A percentile compares a stretch with the other conserved stretches of the same genome.
phyloP scores from a whole-genome alignment of 1,140 invertebrate species.

The Teleogryllus occipitalis region DNA sequence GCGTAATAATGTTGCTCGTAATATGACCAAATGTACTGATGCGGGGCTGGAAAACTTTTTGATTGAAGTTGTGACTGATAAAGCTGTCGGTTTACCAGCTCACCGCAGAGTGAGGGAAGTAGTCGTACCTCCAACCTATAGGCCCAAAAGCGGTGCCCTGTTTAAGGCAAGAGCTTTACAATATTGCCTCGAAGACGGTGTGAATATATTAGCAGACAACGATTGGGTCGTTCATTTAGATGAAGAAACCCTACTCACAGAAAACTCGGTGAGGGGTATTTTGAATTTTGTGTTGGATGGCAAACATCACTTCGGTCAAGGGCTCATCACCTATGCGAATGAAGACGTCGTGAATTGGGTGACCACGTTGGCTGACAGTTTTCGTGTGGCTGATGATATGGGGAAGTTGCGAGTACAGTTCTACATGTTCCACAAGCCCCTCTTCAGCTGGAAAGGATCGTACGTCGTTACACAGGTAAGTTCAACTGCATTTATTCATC shows the following conservation, averaged over 20 bases:
- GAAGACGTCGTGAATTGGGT: constrained; percentile 95
- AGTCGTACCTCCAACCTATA: constrained; percentile 77
- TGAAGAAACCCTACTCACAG: constrained; percentile 92
- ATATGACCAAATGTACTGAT: constrained; percentile 81
- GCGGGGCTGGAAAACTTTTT: constrained; percentile 93
- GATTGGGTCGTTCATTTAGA: constrained; percentile 98
- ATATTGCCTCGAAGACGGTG: constrained; percentile 87
- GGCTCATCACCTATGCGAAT: constrained; percentile 95
- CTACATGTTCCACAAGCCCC: constrained; percentile 84
- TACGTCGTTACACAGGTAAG: constrained; percentile 86
- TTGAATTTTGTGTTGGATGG: constrained; percentile 93
- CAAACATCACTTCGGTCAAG: constrained; percentile 94
- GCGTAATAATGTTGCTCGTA: constrained; percentile 76
- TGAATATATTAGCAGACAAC: constrained; percentile 77
- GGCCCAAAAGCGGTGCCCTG: constrained; percentile 80
- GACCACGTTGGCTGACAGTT: constrained; percentile 92
- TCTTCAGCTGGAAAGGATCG: constrained; percentile 97
- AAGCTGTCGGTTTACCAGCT: constrained; percentile 62
- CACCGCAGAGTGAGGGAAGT: constrained; percentile 70
- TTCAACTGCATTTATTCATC: background rate
- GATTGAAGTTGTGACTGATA: constrained; percentile 95
- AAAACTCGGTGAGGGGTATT: constrained; percentile 84
- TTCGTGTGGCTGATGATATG: constrained; percentile 94
- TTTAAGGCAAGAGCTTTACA: constrained; percentile 95
- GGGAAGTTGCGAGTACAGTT: constrained; percentile 91